Evolutionary conservation across 2,888 invertebrate genomes (phyloP).

Genomic region (Watsonalla binaria): DNA sequence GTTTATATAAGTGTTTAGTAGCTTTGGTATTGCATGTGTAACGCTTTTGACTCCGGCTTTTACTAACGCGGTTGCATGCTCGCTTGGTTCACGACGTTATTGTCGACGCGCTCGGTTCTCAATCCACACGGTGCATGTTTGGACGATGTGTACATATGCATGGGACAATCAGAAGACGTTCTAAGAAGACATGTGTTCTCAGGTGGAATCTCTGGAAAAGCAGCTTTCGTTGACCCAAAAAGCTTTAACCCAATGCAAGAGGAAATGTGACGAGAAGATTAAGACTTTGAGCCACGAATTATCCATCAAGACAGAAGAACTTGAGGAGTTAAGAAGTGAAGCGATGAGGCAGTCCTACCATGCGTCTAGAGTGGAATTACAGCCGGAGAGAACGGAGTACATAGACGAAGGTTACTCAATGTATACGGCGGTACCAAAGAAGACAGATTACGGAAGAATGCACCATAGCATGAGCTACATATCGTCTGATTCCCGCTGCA

Average conservation of each 20-base stretch:
- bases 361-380: constrained; percentile 63
- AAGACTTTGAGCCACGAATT: constrained; percentile 79
- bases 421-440: constrained; percentile 71
- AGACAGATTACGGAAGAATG: constrained; percentile 67
- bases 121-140: constrained; percentile 44
- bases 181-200: constrained; percentile 72
- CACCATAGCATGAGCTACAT: constrained; percentile 73
- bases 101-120: not conserved
- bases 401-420: constrained; percentile 71
- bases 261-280: constrained; percentile 76
- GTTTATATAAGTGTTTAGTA: constrained; percentile 28
- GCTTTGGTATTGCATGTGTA: constrained; percentile 33
- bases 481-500: constrained; percentile 61
- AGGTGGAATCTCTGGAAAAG: constrained; percentile 79
- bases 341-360: constrained; percentile 66
- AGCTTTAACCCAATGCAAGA: constrained; percentile 75
- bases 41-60: constrained; percentile 39
- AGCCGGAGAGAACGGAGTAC: constrained; percentile 69
- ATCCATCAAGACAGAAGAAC: constrained; percentile 72
- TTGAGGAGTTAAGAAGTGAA: constrained; percentile 69
- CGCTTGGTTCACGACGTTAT: constrained; percentile 37
- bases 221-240: constrained; percentile 76
- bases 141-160: constrained; percentile 58
- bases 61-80: constrained; percentile 37
- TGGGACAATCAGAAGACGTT: constrained; percentile 47